These are phyloP conservation scores for Clusia tigrina DNA, from an alignment of 2,888 invertebrate genomes.

Conservation along the genomic window DNA sequence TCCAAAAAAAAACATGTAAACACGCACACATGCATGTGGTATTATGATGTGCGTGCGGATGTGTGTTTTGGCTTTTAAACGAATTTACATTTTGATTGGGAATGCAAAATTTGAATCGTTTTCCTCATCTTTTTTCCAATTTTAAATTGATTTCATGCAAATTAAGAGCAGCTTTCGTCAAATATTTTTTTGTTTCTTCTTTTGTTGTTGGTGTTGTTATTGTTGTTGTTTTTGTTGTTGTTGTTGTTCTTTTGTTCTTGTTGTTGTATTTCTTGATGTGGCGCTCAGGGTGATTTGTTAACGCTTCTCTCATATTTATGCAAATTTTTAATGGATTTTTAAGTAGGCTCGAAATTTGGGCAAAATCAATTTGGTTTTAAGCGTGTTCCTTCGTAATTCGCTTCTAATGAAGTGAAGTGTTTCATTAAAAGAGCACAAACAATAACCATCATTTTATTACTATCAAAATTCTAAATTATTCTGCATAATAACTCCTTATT, in stretches of 20 bases:
- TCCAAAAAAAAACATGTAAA: not conserved
- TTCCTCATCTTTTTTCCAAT: not conserved
- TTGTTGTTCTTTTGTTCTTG: not conserved
- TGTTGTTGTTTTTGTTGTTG: not conserved
- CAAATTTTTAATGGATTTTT: conserved; percentile 59
- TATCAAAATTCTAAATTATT: conserved; percentile 43
- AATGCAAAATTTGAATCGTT: not conserved
- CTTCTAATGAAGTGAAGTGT: not conserved
- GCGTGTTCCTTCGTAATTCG: conserved; percentile 12
- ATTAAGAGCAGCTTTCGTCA: conserved; percentile 11
- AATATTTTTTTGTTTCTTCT: not conserved
- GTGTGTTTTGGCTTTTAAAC: conserved; percentile 15
- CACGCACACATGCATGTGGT: not conserved
- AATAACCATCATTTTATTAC: not conserved
- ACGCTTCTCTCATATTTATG: conserved; percentile 40
- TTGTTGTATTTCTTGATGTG: no score
- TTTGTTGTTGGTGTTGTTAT: not conserved
- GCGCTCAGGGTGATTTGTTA: conserved; percentile 16
- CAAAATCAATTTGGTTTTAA: conserved; percentile 48
- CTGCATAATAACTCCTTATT: conserved; percentile 12
- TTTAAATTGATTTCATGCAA: conserved; percentile 52
- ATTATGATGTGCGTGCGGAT: not conserved
- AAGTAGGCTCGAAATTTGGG: conserved; percentile 53
- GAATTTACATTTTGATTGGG: conserved; percentile 50
- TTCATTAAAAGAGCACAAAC: not conserved